These are phyloP conservation scores for Pterostichus niger DNA, from an alignment of 2,888 invertebrate genomes.

Conservation along the genomic window DNA sequence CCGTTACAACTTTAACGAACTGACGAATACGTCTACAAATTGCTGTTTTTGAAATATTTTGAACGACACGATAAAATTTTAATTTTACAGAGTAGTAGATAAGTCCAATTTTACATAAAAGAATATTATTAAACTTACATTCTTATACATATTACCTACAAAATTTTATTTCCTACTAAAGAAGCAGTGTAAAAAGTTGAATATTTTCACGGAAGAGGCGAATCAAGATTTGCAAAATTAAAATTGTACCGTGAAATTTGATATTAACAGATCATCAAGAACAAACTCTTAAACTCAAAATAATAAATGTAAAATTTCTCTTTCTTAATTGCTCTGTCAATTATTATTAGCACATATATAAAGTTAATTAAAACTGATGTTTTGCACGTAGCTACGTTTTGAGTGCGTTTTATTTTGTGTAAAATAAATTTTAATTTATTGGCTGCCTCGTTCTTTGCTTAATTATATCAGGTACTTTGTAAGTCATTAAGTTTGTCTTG, in stretches of 20 bases:
- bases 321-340: constrained; percentile 64
- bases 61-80: constrained; percentile 37
- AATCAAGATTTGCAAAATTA: not conserved
- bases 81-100: constrained; percentile 33
- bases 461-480: constrained; percentile 50
- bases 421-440: constrained; percentile 48
- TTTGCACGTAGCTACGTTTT: constrained; percentile 6
- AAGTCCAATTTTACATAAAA: constrained; percentile 30
- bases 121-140: constrained; percentile 20
- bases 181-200: too few relatives aligned
- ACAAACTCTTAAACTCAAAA: constrained; percentile 34
- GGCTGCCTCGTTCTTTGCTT: constrained; percentile 36
- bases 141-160: not conserved
- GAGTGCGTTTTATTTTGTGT: constrained; percentile 21
- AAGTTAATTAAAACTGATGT: constrained; percentile 59
- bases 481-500: constrained; percentile 50
- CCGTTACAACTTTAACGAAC: constrained; percentile 57
- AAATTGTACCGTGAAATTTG: constrained; percentile 23
- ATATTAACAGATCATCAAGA: constrained; percentile 32
- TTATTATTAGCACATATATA: constrained; percentile 58
- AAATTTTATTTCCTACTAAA: constrained; percentile 12
- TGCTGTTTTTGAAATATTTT: constrained; percentile 34
- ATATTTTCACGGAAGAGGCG: constrained; percentile 20
- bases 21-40: constrained; percentile 57
- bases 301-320: constrained; percentile 61